phyloP scores from a whole-genome alignment of 2,113 vertebrate genomes.

The Podiceps cristatus region DNA sequence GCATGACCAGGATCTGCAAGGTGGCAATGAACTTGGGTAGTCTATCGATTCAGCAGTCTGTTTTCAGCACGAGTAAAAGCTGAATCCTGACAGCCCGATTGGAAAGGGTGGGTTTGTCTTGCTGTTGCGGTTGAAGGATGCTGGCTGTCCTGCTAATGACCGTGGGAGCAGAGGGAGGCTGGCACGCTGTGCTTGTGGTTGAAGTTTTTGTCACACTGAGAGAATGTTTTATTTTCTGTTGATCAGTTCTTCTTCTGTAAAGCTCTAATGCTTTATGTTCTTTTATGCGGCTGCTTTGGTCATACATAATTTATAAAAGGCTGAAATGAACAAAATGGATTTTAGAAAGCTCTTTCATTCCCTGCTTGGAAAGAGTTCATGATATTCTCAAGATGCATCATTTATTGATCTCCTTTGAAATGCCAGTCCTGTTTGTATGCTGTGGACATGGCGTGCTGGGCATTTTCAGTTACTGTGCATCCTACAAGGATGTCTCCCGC shows the following conservation, averaged over 20 bases:
- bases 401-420: not conserved
- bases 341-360: not conserved
- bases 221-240: not conserved
- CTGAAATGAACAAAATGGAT: not conserved
- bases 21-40: not conserved
- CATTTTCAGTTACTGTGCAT: not conserved
- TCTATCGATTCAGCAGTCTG: not conserved
- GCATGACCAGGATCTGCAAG: not conserved
- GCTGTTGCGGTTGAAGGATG: not conserved
- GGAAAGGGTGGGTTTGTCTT: not conserved
- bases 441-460: not conserved
- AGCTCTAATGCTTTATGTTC: not conserved
- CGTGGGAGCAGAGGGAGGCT: not conserved
- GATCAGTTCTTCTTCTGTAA: not conserved
- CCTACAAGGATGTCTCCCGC: not conserved
- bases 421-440: not conserved
- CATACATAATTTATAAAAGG: constrained; percentile 19
- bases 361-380: not conserved
- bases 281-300: not conserved
- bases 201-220: not conserved
- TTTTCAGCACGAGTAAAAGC: not conserved
- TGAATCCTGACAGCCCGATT: not conserved
- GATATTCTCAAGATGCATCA: not conserved
- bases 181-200: not conserved
- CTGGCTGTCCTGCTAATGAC: not conserved